Conservation (phyloP, 1,140 invertebrate species). For the Drosophila kepulauana region DNA sequence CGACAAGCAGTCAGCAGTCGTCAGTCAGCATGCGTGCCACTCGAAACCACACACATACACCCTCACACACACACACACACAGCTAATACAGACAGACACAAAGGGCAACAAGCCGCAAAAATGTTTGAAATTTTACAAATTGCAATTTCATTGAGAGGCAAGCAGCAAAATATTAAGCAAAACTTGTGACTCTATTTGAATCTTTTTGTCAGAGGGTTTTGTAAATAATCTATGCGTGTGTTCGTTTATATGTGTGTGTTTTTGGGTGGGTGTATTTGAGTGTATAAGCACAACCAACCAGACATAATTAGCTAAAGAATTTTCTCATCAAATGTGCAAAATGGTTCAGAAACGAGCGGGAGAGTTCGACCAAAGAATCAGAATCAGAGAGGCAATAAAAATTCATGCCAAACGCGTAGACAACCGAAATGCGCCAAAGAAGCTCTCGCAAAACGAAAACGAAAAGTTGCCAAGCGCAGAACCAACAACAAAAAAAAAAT, state of each 20-base stretch:
- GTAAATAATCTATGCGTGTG: not conserved
- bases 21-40: conserved; percentile 45
- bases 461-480: conserved; percentile 54
- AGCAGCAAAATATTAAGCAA: conserved; percentile 59
- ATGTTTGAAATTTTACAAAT: conserved; percentile 72
- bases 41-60: conserved; percentile 33
- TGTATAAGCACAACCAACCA: conserved; percentile 67
- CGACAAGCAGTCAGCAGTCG: conserved; percentile 50
- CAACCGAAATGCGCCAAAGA: conserved; percentile 40
- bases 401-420: conserved; percentile 50
- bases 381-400: conserved; percentile 60
- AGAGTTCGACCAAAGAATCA: not conserved
- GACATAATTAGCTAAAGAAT: conserved; percentile 77
- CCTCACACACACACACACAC: conserved; percentile 10
- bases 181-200: conserved; percentile 57
- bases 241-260: not conserved
- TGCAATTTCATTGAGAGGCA: conserved; percentile 68
- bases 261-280: conserved; percentile 11
- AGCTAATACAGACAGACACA: conserved; percentile 27
- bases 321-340: conserved; percentile 80
- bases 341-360: conserved; percentile 50
- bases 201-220: conserved; percentile 26
- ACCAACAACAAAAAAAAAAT: conserved; percentile 19
- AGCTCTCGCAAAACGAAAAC: conserved; percentile 47
- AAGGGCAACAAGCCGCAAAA: conserved; percentile 71